These are phyloP conservation scores for Spongia lamella DNA, from an alignment of 37 sponge, comb jelly and placozoan genomes.

Conservation along the genomic window DNA sequence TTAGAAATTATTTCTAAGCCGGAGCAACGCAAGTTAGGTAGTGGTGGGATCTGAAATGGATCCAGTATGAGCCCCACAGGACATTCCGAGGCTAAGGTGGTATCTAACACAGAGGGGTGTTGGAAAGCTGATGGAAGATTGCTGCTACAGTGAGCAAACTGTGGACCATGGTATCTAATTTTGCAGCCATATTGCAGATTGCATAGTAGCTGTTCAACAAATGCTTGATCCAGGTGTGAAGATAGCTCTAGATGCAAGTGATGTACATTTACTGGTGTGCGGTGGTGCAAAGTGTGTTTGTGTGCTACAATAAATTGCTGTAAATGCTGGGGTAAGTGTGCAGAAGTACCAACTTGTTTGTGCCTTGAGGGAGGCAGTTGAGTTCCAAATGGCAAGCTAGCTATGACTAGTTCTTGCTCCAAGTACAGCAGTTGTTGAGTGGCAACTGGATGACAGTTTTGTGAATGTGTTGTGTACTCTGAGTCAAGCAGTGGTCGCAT, in stretches of 20 bases:
- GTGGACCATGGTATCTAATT: constrained; percentile 35
- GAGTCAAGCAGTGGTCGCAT: too few species aligned
- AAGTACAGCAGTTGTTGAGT: too few species aligned
- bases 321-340: too few species aligned
- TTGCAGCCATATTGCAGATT: not conserved
- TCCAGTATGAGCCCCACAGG: constrained; percentile 17
- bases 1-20: constrained; percentile 43
- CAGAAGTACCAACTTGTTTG: too few species aligned
- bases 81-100: constrained; percentile 10
- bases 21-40: constrained; percentile 23
- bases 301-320: too few species aligned
- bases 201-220: not conserved
- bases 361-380: too few species aligned
- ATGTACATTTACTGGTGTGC: constrained; percentile 14
- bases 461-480: too few species aligned
- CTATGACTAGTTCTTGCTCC: too few species aligned
- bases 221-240: constrained; percentile 14
- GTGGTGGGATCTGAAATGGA: constrained; percentile 8
- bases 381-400: too few species aligned
- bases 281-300: too few species aligned
- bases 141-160: not conserved
- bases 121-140: constrained; percentile 17
- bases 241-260: constrained; percentile 14
- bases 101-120: constrained; percentile 19
- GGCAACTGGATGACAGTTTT: too few species aligned